Base-by-base conservation (phyloP, 2,797 vertebrate species). In the Cuniculus paca region DNA sequence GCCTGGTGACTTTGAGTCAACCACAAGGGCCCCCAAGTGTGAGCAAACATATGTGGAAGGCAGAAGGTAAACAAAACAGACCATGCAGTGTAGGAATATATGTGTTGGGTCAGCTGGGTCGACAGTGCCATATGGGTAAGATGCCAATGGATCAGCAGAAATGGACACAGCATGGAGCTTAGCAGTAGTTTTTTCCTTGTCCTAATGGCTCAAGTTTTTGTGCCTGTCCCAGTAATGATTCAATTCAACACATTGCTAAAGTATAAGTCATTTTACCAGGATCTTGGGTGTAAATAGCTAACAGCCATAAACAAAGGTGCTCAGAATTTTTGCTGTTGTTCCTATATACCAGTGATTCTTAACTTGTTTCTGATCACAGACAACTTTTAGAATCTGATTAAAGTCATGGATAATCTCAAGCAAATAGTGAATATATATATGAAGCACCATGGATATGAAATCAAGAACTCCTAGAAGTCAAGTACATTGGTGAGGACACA, bases 181-280 rank as follows among this genome's bases (percentile, higher is more conserved):
- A 28, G 70, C 4, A n/a, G 78, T 72, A 19, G 56, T 39, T 72
- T 24, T 24, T 88, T 24, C 68, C 45, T 78, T 56, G 60, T 74
- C 24, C 87, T 72, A 45, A 6, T n/a, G 50, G 74, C 79, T 95
- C 45, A 82, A 82, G 61, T 10, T 11, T 92, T 87, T 88, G 89
- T 77, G 98, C 92, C 93, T 98, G 95, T 90, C 50, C 79, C 89
- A 97, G 72, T 95, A 96, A 95, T 88, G 96, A 90, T 83, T 19
- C 34, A 90, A 95, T 94, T 82, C 39, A 60, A 86, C 56, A 82
- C 91, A 96, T 0, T 96, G 52, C 63, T 95, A 58, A 96, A n/a
- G n/a, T 78, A 48, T 90, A 92, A 97, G 42, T 95, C 90, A 83
- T 4, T 8, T 39, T 78, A 95, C 88, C 74, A 88, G 50, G 84